Evolutionary conservation across 1,140 invertebrate genomes (phyloP).

Genomic region (Arctopsyche grandis): DNA sequence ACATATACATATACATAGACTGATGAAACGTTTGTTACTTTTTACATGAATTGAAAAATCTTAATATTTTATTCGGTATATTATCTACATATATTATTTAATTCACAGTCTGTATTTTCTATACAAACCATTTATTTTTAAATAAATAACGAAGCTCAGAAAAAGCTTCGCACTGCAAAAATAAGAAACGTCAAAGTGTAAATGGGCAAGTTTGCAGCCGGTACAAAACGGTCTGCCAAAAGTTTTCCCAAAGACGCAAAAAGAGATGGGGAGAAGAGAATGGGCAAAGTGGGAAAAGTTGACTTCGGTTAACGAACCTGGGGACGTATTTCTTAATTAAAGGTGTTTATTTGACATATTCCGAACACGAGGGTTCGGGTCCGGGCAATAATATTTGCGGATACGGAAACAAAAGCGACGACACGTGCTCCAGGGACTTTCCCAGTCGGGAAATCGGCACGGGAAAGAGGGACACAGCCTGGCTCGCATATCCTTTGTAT

Average conservation of each 20-base stretch:
- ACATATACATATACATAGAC: no score
- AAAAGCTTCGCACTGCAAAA: background rate
- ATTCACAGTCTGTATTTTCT: no score
- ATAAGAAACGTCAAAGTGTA: background rate
- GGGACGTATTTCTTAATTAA: slow-evolving; percentile 24
- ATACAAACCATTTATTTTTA: no score
- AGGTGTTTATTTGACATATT: slow-evolving; percentile 32
- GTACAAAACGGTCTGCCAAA: background rate
- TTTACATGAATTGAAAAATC: no score
- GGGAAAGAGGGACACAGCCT: no score
- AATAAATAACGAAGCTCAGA: no score
- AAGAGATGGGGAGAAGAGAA: no score
- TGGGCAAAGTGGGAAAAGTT: background rate
- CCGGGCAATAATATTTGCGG: slow-evolving; percentile 27
- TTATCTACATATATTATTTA: no score
- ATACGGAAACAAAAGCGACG: background rate
- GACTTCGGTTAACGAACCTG: slow-evolving; percentile 7
- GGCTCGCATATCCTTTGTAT: background rate
- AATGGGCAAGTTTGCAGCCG: background rate
- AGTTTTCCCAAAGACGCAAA: background rate
- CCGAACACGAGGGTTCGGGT: background rate
- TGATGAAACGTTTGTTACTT: no score
- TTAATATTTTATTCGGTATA: no score
- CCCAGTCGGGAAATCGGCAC: background rate
- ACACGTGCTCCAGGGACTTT: background rate